Percentiles rank a stretch among this genome's conserved stretches.
phyloP scores from a whole-genome alignment of 2,113 vertebrate species.

The Cranoglanis bouderius region DNA sequence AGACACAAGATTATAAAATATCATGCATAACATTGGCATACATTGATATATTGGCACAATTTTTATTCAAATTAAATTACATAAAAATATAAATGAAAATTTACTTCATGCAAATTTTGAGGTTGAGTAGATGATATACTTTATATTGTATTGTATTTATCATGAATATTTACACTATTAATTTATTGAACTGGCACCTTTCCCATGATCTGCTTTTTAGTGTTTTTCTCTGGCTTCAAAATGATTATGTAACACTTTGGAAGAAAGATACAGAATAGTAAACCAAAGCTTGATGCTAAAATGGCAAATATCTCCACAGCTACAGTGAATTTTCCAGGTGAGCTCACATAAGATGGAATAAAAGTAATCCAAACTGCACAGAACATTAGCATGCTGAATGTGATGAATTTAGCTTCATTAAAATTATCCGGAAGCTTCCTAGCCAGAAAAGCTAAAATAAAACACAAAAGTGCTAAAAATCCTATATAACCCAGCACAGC shows the following conservation, averaged over 20 bases:
- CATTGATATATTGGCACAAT: neutral
- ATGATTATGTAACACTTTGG: conserved; percentile 27
- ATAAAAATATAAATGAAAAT: neutral
- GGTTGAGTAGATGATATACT: neutral
- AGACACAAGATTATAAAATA: neutral
- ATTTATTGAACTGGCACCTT: neutral
- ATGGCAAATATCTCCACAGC: conserved; percentile 72
- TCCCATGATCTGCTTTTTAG: conserved; percentile 6
- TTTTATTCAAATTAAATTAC: neutral
- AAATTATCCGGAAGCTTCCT: conserved; percentile 64
- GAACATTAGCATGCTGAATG: conserved; percentile 66
- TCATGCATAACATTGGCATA: neutral
- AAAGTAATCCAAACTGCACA: conserved; percentile 69
- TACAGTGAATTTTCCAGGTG: conserved; percentile 70
- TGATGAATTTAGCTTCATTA: conserved; percentile 66
- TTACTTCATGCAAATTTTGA: neutral
- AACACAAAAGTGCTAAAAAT: conserved; percentile 61
- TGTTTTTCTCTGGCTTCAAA: conserved; percentile 11
- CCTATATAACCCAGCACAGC: conserved; percentile 69
- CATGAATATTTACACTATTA: neutral
- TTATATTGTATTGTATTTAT: neutral
- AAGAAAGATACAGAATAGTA: conserved; percentile 12
- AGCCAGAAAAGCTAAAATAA: conserved; percentile 57
- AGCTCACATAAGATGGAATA: conserved; percentile 69
- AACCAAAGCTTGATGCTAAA: conserved; percentile 30